Percentiles rank a stretch among this genome's conserved stretches.
Evolutionary conservation across 2,888 invertebrate genomes (phyloP).

Genomic region (Catotricha subobsoleta): DNA sequence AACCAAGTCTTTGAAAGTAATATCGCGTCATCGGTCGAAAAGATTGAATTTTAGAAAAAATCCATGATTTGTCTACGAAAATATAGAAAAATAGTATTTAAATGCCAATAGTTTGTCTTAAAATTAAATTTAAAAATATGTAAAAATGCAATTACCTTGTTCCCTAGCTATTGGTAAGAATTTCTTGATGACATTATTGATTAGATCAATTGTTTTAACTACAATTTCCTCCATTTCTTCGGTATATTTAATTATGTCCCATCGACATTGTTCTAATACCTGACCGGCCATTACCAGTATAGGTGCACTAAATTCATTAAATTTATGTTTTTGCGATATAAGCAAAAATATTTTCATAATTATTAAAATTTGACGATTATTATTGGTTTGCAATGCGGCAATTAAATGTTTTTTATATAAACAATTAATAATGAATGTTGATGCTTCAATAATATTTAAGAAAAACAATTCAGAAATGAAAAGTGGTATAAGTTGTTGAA

Average conservation of each 20-base stretch:
- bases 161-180: slow-evolving; percentile 18
- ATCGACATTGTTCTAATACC: slow-evolving; percentile 20
- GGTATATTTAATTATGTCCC: slow-evolving; percentile 20
- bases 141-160: slow-evolving; percentile 14
- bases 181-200: slow-evolving; percentile 17
- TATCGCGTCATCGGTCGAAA: slow-evolving; percentile 19
- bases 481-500: not conserved
- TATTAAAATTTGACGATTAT: slow-evolving; percentile 3
- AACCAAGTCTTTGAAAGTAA: slow-evolving; percentile 21
- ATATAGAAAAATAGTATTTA: slow-evolving; percentile 10
- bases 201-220: slow-evolving; percentile 16
- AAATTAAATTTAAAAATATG: not conserved
- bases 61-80: slow-evolving; percentile 23
- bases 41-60: slow-evolving; percentile 16
- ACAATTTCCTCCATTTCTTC: slow-evolving; percentile 18
- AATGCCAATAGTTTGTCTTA: not conserved
- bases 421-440: not conserved
- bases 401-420: slow-evolving; percentile 3
- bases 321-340: slow-evolving; percentile 15
- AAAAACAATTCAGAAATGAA: slow-evolving; percentile 1
- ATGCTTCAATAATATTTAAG: not conserved
- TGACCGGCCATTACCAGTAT: slow-evolving; percentile 19
- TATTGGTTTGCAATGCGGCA: not conserved
- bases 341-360: slow-evolving; percentile 16
- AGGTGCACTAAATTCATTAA: slow-evolving; percentile 19